Evolutionary conservation across 2,113 vertebrate genomes (phyloP), one percentile per base, ranked within the genome.

Genomic region (Morphnarchus princeps): DNA sequence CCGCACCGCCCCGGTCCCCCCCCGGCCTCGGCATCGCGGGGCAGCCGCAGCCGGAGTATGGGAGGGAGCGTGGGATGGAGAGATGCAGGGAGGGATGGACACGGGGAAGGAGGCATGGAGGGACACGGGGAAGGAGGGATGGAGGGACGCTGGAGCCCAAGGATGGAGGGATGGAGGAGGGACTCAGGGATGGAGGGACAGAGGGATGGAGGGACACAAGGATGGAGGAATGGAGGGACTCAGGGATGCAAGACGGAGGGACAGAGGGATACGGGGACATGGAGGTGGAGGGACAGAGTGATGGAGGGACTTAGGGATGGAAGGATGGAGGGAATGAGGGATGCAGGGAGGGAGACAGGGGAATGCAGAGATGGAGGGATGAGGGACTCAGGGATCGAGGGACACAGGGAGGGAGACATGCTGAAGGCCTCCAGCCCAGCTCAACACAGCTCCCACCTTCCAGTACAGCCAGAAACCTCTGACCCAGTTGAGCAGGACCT

Each of bases 401-500:
- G n/a, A 65, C 26, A 38, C 42, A 5, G 59, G 43, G 32, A 43
- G 2, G 19, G n/a, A 42, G 40, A 24, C 24, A 15, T 15, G 40
- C 72, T 40, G 71, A 40, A 31, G 29, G 49, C 13, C 57, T 28
- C 42, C 40, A 38, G 11, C 65, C 31, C 3, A 3, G 50, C 34
- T 67, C 7, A 3, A 28, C 7, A 3, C 58, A 32, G 18, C 21
- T n/a, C 94, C 96, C 80, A 95, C 96, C 97, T 97, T 96, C 96
- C 96, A 96, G 81, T 86, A 95, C 58, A 95, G 83, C 86, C 54
- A 72, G 93, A 96, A 97, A 63, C 89, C 93, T 42, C 93, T 91
- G 77, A 95, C 42, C 95, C 84, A 94, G 89, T 83, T 85, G 2
- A 96, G 95, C 31, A 97, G 45, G 59, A 97, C 82, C 73, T 94